phyloP scores from a whole-genome alignment of 2,113 vertebrate genomes.

The Actenoides lindsayi region DNA sequence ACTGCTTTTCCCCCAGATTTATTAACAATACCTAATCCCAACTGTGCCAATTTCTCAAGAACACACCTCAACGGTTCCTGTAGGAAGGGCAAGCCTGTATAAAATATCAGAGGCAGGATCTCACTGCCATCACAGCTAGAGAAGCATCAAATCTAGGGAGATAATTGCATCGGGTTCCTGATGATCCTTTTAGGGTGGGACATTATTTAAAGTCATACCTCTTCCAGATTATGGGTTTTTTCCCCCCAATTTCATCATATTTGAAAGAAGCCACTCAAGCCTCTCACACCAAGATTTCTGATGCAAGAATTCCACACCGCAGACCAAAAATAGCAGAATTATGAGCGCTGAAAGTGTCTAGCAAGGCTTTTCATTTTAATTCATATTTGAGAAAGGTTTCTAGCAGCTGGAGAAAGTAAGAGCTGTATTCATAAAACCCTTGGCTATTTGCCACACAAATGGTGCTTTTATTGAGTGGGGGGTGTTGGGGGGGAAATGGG shows the following conservation, averaged over 20 bases:
- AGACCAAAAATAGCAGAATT: slow-evolving; percentile 62
- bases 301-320: slow-evolving; percentile 20
- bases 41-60: not conserved
- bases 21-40: not conserved
- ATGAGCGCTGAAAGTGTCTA: slow-evolving; percentile 56
- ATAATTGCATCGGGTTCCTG: not conserved
- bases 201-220: slow-evolving; percentile 8
- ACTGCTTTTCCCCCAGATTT: not conserved
- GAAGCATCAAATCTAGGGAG: not conserved
- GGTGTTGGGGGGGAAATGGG: not conserved
- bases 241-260: not conserved
- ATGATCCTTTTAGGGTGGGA: not conserved
- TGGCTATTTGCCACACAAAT: slow-evolving; percentile 74
- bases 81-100: not conserved
- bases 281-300: slow-evolving; percentile 23
- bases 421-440: slow-evolving; percentile 73
- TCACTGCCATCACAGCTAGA: not conserved
- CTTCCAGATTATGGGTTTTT: not conserved
- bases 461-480: slow-evolving; percentile 56
- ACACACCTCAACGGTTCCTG: not conserved
- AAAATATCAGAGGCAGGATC: not conserved
- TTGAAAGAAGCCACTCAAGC: slow-evolving; percentile 55
- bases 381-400: slow-evolving; percentile 74
- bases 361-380: slow-evolving; percentile 73
- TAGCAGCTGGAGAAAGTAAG: slow-evolving; percentile 74